phyloP scores from a whole-genome alignment of 2,113 vertebrate genomes.

The Pangasianodon hypophthalmus region DNA sequence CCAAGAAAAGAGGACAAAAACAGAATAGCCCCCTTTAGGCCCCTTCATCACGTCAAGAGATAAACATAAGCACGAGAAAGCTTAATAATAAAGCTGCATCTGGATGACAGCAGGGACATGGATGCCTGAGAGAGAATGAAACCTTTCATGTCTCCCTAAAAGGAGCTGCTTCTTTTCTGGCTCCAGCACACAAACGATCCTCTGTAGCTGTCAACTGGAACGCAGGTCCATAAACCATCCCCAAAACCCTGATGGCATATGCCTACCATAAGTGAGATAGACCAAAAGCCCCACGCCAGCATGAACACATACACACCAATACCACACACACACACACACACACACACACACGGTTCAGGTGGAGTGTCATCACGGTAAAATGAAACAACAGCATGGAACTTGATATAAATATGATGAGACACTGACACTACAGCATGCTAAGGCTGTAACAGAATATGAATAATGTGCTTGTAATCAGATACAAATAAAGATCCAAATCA shows the following conservation, averaged over 20 bases:
- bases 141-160: conserved; percentile 31
- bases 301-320: conserved; percentile 11
- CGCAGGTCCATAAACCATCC: neutral
- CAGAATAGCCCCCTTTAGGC: neutral
- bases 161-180: neutral
- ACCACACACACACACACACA: conserved; percentile 16
- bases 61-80: neutral
- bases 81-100: neutral
- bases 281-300: neutral
- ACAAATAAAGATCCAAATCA: neutral
- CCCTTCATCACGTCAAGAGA: neutral
- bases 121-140: conserved; percentile 17
- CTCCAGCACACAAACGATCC: conserved; percentile 4
- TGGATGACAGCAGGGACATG: neutral
- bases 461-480: too few relatives aligned
- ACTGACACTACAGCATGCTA: neutral
- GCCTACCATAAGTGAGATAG: conserved; percentile 7
- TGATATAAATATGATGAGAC: neutral
- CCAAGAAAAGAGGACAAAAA: neutral
- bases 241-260: neutral
- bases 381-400: neutral
- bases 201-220: conserved; percentile 17
- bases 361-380: neutral
- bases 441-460: neutral
- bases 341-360: neutral